Evolutionary conservation across 2,113 vertebrate genomes (phyloP).

Genomic region (Diglossa brunneiventris): DNA sequence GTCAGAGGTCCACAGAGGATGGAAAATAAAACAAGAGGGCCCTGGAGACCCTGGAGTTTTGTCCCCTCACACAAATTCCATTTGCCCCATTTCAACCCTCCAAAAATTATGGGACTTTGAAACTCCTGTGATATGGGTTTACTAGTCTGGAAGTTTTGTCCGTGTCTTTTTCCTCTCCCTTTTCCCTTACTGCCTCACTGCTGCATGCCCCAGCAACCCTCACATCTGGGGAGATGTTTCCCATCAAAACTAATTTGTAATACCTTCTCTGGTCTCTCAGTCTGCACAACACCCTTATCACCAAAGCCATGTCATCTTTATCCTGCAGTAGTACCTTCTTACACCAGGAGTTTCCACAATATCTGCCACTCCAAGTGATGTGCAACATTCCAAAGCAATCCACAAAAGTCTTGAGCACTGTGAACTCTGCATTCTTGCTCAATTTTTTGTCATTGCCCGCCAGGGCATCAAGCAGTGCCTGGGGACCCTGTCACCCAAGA

Average conservation of each 20-base stretch:
- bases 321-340: background rate
- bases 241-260: background rate
- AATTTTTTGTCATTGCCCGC: background rate
- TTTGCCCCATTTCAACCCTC: background rate
- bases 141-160: background rate
- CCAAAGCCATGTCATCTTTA: background rate
- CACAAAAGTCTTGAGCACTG: fast-evolving
- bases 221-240: background rate
- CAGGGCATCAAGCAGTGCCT: background rate
- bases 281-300: background rate
- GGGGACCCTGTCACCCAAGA: background rate
- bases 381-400: background rate
- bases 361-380: background rate
- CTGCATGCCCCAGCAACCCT: background rate
- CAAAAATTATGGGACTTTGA: background rate
- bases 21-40: background rate
- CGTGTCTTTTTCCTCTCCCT: background rate
- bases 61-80: background rate
- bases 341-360: background rate
- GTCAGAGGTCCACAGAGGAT: background rate
- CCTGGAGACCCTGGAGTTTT: background rate
- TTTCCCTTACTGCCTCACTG: background rate
- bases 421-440: background rate
- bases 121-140: background rate
- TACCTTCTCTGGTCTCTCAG: background rate